phyloP scores from a whole-genome alignment of 2,113 vertebrate genomes.

The Atherinomorus stipes region DNA sequence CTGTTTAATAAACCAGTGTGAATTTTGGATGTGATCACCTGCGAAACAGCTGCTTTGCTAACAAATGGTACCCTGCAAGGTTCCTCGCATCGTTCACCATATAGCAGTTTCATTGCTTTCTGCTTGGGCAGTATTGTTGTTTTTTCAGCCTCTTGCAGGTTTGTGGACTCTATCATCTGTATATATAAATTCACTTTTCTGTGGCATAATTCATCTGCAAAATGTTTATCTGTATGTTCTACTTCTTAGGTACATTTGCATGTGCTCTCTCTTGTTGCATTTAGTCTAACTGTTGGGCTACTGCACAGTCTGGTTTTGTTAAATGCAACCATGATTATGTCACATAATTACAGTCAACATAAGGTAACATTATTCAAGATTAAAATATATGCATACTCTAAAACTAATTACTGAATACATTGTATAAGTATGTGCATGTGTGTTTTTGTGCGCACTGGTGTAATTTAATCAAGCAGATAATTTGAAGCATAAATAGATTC shows the following conservation, averaged over 20 bases:
- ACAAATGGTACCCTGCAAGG: neutral
- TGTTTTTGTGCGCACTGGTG: neutral
- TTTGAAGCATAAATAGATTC: slow-evolving; percentile 31
- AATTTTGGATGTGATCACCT: slow-evolving; percentile 4
- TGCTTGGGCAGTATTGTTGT: neutral
- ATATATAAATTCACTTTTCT: no score
- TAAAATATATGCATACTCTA: neutral
- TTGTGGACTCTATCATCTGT: neutral
- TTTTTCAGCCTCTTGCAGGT: neutral
- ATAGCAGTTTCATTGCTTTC: neutral
- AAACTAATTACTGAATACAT: neutral
- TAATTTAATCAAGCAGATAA: slow-evolving; percentile 29
- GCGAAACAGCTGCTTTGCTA: slow-evolving; percentile 1
- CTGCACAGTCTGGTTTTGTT: neutral
- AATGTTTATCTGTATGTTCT: no score
- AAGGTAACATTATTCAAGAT: neutral
- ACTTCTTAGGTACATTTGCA: neutral
- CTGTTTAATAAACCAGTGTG: neutral
- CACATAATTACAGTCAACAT: neutral
- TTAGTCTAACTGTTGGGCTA: neutral
- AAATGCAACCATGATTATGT: slow-evolving; percentile 4
- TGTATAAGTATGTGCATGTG: neutral
- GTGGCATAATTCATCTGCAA: no score
- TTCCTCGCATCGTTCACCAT: no score
- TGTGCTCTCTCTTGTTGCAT: neutral